These are phyloP conservation scores for Euura saliciscinereae DNA, from an alignment of 1,140 invertebrate genomes.

Conservation along the genomic window DNA sequence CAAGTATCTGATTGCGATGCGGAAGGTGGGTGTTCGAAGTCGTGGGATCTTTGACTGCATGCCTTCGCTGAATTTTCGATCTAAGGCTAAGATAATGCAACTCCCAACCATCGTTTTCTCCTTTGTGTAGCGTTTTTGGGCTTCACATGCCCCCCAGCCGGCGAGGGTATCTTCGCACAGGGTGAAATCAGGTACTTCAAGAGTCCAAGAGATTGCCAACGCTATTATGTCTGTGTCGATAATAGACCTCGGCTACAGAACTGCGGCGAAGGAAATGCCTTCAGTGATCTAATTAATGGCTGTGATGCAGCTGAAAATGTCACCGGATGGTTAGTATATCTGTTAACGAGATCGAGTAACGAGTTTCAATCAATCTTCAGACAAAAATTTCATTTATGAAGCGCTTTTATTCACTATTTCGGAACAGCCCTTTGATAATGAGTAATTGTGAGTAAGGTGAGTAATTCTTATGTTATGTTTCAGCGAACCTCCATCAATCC, in stretches of 20 bases:
- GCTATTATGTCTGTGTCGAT: constrained; percentile 83
- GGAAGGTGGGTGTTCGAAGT: constrained; percentile 64
- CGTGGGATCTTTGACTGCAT: neutral
- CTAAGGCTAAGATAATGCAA: neutral
- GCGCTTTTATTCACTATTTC: neutral
- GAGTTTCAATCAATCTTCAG: neutral
- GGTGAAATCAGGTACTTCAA: constrained; percentile 64
- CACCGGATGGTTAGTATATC: constrained; percentile 68
- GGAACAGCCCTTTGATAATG: neutral
- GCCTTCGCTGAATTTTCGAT: neutral
- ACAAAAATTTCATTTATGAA: neutral
- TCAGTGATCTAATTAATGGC: constrained; percentile 74
- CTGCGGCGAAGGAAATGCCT: constrained; percentile 80
- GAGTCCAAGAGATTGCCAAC: constrained; percentile 74
- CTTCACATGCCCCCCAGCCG: constrained; percentile 68
- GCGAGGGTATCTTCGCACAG: constrained; percentile 55
- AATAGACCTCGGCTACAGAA: constrained; percentile 72
- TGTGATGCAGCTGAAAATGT: constrained; percentile 83
- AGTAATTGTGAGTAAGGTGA: neutral
- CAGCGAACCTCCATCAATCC: neutral
- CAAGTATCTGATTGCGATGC: constrained; percentile 77
- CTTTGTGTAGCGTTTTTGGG: constrained; percentile 66
- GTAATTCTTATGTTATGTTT: neutral
- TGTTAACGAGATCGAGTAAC: too few species aligned
- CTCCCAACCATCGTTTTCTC: constrained; percentile 8